These are phyloP conservation scores for Quiscalus mexicanus DNA, from an alignment of 2,113 vertebrate genomes.

Conservation along the genomic window DNA sequence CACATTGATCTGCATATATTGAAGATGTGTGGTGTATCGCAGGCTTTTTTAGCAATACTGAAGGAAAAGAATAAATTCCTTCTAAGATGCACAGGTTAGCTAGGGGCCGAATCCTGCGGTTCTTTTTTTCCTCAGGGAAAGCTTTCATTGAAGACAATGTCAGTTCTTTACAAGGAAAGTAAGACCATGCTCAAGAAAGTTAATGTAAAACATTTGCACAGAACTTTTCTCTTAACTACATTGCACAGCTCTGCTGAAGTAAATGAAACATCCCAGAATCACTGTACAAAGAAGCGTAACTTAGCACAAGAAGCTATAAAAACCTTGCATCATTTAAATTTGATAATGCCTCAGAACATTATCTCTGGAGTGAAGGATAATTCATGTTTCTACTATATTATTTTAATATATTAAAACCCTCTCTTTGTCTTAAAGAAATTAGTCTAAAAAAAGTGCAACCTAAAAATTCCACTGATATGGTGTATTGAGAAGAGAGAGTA, in stretches of 20 bases:
- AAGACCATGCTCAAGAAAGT: not conserved
- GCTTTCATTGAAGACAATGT: not conserved
- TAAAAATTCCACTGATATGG: not conserved
- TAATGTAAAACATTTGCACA: not conserved
- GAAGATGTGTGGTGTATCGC: not conserved
- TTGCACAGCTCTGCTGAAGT: not conserved
- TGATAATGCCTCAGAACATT: not conserved
- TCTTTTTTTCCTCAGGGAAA: not conserved
- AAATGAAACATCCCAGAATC: slow-evolving; percentile 7
- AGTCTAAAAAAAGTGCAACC: not conserved
- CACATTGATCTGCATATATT: not conserved
- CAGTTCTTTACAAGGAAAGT: not conserved
- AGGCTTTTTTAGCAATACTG: not conserved
- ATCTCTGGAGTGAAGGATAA: not conserved
- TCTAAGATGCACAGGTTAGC: not conserved
- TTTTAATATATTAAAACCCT: not conserved
- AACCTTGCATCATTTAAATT: not conserved
- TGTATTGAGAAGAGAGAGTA: not conserved
- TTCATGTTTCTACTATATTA: not conserved
- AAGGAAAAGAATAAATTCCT: not conserved
- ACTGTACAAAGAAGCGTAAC: not conserved
- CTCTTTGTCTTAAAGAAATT: not conserved
- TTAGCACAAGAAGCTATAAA: slow-evolving; percentile 15
- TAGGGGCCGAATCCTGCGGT: not conserved
- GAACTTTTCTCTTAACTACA: not conserved